Evolutionary conservation across 2,113 vertebrate genomes (phyloP), one percentile per base, ranked within the genome.

Genomic region (Edolisoma coerulescens): DNA sequence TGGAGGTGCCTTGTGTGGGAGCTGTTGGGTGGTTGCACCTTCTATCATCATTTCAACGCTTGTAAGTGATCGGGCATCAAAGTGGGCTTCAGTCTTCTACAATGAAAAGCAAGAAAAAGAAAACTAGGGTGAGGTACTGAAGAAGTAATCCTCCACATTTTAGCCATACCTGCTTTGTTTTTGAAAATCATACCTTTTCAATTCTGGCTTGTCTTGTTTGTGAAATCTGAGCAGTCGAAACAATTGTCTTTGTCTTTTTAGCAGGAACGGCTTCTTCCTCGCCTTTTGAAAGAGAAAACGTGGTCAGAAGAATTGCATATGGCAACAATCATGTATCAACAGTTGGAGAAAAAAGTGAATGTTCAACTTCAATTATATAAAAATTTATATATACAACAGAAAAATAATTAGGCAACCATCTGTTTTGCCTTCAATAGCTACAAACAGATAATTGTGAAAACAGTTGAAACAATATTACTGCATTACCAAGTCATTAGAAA

Each of bases 241-340:
- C 97, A 49, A 99, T 98, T 39, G 98, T 99, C 97, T 99, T 99
- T 84, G 99, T 98, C 98, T 99, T 99, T 98, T 99, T 99, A 64
- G 98, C 98, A 70, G 99, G 99, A 49, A 99, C 98, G 79, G 98
- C 98, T 98, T 99, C 99, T 96, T 99, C 97, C 22, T 97, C 99
- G 73, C 99, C 99, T 99, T 97, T 20, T 79, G 74, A 67, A 94
- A 94, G 56, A 39, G 50, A 89, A 96, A 84, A 64, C 0, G 3
- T 33, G 10, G 33, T 96, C 44, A 93, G 57, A 28, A 85, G n/a
- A 84, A 54, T 56, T 69, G 61, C 45, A n/a, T 65, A 75, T n/a
- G 11, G 33, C 44, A 91, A 49, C 8, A 64, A 82, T 80, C 2
- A 45, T 60, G 27, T 37, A 67, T 16, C 59, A 76, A 35, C 6